Conservation (phyloP, 1,140 invertebrate species). For the Fopius arisanus region DNA sequence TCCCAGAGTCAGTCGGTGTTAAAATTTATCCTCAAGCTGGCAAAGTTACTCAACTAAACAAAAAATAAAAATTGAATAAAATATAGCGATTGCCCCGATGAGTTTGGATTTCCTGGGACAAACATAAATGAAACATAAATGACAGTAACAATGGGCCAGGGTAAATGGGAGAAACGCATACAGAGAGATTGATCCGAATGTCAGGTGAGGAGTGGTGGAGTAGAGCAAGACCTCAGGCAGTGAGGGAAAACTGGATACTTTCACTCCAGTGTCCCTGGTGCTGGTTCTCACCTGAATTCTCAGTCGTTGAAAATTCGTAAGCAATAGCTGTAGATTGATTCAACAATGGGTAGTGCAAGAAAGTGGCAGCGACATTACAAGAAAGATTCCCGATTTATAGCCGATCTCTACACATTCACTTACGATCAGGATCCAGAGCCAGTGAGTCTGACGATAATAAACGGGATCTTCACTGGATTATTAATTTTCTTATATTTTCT, state of each 20-base stretch:
- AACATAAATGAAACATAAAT: not conserved
- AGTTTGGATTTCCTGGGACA: no score
- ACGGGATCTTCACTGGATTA: not conserved
- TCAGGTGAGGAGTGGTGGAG: not conserved
- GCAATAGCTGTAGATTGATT: not conserved
- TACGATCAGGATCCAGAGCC: constrained; percentile 74
- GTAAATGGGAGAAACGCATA: not conserved
- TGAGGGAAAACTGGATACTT: constrained; percentile 28
- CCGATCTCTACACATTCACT: constrained; percentile 85
- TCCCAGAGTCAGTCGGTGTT: not conserved
- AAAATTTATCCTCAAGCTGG: not conserved
- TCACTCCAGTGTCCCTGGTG: constrained; percentile 31
- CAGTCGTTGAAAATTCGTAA: not conserved
- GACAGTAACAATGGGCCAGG: not conserved
- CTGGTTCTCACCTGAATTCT: not conserved
- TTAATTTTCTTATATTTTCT: not conserved
- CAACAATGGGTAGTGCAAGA: constrained; percentile 53
- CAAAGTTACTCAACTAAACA: not conserved
- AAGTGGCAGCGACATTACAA: constrained; percentile 76
- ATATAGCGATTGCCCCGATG: no score
- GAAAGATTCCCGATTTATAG: constrained; percentile 82
- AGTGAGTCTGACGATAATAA: constrained; percentile 45
- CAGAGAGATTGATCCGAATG: not conserved
- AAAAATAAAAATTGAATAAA: no score
- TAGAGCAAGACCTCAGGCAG: not conserved